phyloP scores from a whole-genome alignment of 2,113 vertebrate genomes.

The Cyprinodon tularosa region DNA sequence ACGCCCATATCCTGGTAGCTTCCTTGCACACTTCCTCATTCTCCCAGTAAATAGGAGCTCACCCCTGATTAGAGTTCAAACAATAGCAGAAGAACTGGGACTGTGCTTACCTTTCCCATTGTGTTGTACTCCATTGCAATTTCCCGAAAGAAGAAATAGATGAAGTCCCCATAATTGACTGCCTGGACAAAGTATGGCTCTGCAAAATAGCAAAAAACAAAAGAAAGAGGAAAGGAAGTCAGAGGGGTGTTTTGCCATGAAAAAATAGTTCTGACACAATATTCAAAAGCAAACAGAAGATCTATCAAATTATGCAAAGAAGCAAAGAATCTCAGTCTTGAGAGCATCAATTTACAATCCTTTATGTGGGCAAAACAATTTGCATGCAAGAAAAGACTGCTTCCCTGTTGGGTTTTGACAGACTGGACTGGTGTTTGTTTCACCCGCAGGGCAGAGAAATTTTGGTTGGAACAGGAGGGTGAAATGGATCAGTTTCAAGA shows the following conservation, averaged over 20 bases:
- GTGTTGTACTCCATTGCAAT: constrained; percentile 99
- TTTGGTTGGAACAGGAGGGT: constrained; percentile 48
- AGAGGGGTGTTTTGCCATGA: constrained; percentile 41
- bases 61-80: constrained; percentile 66
- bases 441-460: constrained; percentile 56
- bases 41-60: constrained; percentile 69
- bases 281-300: constrained; percentile 65
- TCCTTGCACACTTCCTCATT: constrained; percentile 64
- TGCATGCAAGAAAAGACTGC: constrained; percentile 49
- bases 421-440: constrained; percentile 58
- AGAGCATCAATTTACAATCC: constrained; percentile 64
- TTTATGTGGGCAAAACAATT: constrained; percentile 60
- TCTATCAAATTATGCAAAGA: constrained; percentile 65
- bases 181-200: constrained; percentile 98
- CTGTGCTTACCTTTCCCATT: constrained; percentile 94
- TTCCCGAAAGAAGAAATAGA: constrained; percentile 99
- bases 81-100: constrained; percentile 44
- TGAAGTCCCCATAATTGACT: constrained; percentile 93
- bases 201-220: constrained; percentile 66
- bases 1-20: constrained; percentile 79
- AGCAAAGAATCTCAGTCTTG: constrained; percentile 35
- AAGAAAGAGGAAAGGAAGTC: constrained; percentile 26
- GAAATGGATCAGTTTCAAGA: constrained; percentile 51
- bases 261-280: constrained; percentile 56
- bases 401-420: constrained; percentile 65